Percentiles rank a stretch among this genome's conserved stretches.
phyloP scores from a whole-genome alignment of 2,113 vertebrate species.

The Nyctibius bracteatus region DNA sequence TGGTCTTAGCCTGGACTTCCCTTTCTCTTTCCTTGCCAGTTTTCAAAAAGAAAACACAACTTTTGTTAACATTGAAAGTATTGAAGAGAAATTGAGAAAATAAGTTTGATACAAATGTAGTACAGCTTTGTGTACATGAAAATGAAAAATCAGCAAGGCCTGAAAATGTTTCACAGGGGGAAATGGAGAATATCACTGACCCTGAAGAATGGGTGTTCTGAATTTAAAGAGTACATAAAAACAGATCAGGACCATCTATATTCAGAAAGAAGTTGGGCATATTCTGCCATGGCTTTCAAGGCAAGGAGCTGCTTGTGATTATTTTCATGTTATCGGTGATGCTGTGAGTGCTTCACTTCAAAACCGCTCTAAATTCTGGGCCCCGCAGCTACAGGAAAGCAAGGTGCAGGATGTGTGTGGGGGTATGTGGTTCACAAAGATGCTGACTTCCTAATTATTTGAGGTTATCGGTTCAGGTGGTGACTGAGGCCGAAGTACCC shows the following conservation, averaged over 20 bases:
- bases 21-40: background rate
- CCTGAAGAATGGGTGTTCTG: background rate
- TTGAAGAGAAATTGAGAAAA: background rate
- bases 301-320: background rate
- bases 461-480: background rate
- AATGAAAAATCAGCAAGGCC: background rate
- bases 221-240: background rate
- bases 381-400: background rate
- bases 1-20: background rate
- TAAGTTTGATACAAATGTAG: background rate
- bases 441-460: background rate
- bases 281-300: background rate
- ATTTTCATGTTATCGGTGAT: background rate
- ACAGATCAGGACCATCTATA: fast-evolving
- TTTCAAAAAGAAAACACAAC: background rate
- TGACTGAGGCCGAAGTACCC: background rate
- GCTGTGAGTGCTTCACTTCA: background rate
- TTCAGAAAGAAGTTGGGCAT: background rate
- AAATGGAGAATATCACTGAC: background rate
- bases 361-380: background rate
- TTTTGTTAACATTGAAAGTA: background rate
- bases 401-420: background rate
- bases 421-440: background rate
- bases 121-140: background rate
- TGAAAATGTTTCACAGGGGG: background rate